These are phyloP conservation scores for Cantharis rustica DNA, from an alignment of 2,888 invertebrate species.

Conservation along the genomic window DNA sequence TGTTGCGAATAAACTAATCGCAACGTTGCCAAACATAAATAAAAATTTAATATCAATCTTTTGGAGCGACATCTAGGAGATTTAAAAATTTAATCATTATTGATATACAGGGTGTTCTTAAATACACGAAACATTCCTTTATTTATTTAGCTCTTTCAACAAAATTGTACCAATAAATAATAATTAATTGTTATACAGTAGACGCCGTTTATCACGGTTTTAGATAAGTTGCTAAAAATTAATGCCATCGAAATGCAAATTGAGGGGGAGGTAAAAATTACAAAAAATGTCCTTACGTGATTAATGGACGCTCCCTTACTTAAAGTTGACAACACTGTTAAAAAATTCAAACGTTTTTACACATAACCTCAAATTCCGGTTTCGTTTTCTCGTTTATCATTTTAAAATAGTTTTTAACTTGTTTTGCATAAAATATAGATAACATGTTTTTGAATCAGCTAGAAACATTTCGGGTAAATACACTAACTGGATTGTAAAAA, in stretches of 20 bases:
- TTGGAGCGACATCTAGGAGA: background rate
- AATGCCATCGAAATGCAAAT: too few species aligned
- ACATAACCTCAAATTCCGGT: background rate
- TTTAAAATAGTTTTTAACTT: background rate
- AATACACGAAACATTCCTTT: too few species aligned
- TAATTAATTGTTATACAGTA: too few species aligned
- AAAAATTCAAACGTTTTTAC: background rate
- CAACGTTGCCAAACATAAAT: background rate
- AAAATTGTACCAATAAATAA: too few species aligned
- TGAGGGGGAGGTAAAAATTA: too few species aligned
- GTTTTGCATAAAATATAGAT: background rate
- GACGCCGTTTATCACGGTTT: too few species aligned
- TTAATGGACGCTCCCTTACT: too few species aligned
- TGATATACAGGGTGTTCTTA: background rate
- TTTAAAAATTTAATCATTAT: background rate
- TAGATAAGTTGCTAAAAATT: too few species aligned
- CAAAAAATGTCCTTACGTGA: too few species aligned
- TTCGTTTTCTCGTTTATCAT: background rate
- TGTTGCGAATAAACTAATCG: background rate
- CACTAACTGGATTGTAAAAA: background rate
- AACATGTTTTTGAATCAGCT: background rate
- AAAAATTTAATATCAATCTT: background rate
- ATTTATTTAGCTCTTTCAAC: too few species aligned
- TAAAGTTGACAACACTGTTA: too few species aligned
- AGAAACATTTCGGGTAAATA: background rate